Base-by-base conservation (phyloP, 2,888 invertebrate species). In the Epinotia bilunana region DNA sequence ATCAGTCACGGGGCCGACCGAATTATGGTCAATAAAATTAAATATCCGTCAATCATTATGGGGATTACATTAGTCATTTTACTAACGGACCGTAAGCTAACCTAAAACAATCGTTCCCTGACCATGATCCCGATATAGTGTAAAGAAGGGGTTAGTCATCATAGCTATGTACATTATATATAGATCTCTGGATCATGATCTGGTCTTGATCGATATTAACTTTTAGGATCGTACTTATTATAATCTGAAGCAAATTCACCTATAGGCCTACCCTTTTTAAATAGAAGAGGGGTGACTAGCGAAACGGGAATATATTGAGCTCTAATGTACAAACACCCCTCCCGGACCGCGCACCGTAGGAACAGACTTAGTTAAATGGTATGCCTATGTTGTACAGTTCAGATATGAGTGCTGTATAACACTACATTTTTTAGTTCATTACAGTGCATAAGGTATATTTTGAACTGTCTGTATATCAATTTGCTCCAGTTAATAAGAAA, bases 81-180 rank as follows among this genome's bases (percentile, higher is more conserved):
- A 69, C 58, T 46, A 69, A 69, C 69, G 60, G 69, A 69, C 13
- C 53, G 46, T 58, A 69, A 60, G 46, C 68, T 69, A 69, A 46
- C 39, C 57, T 68, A 68, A 43, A 60, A 6, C 69, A 60, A 69
- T 60, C 68, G 16, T 7, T 68, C 57, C 1, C 55, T 43, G 60
- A 60, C 23, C n/a, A 16, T n/a, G 58, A 69, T 23, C 39, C 69
- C 39, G 55, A 60, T 53, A 18, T 46, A 67, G 67, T 69, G 69
- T 69, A 69, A n/a, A 69, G 69, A 69, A 69, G 69, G 39, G 69
- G n/a, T 69, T 61, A 71, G 49, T 71, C 39, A 6, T 62, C 18
- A 53, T 39, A 69, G 58, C 58, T 61, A 71, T 61, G 12, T 62
- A 71, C 71, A 71, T 33, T 71, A 71, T 60, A 58, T 39, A 33